Evolutionary conservation across 2,888 invertebrate genomes (phyloP), one percentile per base, ranked within the genome.

Genomic region (Brassicogethes aeneus): DNA sequence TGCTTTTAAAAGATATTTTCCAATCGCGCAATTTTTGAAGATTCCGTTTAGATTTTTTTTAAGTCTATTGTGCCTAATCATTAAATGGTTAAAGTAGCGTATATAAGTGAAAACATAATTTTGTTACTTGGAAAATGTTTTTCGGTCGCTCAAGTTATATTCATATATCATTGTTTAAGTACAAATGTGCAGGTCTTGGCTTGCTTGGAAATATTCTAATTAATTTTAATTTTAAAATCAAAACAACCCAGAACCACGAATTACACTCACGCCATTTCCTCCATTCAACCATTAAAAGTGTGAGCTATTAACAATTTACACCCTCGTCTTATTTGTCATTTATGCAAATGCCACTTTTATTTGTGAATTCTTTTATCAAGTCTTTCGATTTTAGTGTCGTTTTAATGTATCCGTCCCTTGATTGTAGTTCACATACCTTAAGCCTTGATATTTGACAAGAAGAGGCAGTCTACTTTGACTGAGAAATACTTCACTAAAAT

Each of bases 41-140:
- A 23, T 23, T 23, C 12, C 10, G 23, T 23, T 23, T 23, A 23
- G 23, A 10, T 23, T 23, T 23, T 23, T 23, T 23, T 33, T 33
- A 33, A 33, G 5, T 5, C 5, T 33, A 33, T 12, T 8, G 33
- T 33, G 33, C 33, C 33, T 33, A n/a, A n/a, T n/a, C n/a, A n/a
- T n/a, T n/a, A n/a, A 33, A 33, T 33, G 14, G 33, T 33, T 33
- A n/a, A 33, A 33, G 33, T 33, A 33, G 33, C 12, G 33, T 33
- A 33, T 33, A 33, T 33, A 33, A 33, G 33, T 8, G 14, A 12
- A 33, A 33, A 33, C 5, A 33, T 33, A 33, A 33, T 33, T 33
- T 33, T 8, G 33, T 33, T 33, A 33, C 12, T 33, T 33, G 33
- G 33, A 8, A 12, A 33, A 33, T 33, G 33, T 33, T 12, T 23